These are phyloP conservation scores for Prionailurus viverrinus DNA, from an alignment of 2,113 vertebrate genomes.

Conservation along the genomic window DNA sequence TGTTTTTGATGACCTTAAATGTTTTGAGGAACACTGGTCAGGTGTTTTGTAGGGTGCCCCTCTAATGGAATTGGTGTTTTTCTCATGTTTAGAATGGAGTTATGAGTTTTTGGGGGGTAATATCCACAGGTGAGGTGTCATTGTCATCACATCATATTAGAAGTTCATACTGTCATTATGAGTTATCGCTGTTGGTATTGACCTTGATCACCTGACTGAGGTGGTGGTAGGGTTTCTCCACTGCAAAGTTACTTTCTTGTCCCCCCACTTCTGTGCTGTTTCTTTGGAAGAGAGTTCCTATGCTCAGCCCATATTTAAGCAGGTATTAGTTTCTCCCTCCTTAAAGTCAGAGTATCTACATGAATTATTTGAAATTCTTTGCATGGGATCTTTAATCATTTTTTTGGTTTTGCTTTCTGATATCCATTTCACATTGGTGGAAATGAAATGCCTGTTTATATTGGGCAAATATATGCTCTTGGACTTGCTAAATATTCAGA, in stretches of 20 bases:
- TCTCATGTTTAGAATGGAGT: not conserved
- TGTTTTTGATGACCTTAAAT: not conserved
- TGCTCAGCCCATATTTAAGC: not conserved
- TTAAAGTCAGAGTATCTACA: not conserved
- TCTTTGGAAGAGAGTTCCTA: not conserved
- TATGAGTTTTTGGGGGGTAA: not conserved
- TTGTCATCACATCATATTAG: not conserved
- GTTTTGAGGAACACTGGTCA: not conserved
- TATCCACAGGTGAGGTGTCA: not conserved
- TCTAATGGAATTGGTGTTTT: not conserved
- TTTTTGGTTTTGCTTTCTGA: not conserved
- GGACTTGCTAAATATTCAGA: not conserved
- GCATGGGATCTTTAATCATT: not conserved
- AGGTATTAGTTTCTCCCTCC: accelerated
- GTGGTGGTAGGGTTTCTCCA: not conserved
- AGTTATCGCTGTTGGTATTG: not conserved
- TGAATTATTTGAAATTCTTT: conserved; percentile 17
- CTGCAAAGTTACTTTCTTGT: not conserved
- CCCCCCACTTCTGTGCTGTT: accelerated
- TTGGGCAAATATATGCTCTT: not conserved
- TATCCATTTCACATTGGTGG: not conserved
- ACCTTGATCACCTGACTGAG: not conserved
- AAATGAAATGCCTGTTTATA: not conserved
- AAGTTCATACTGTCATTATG: not conserved
- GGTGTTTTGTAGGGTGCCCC: not conserved